Evolutionary conservation across 2,113 vertebrate genomes (phyloP).

Genomic region (Pteruthius melanotis): DNA sequence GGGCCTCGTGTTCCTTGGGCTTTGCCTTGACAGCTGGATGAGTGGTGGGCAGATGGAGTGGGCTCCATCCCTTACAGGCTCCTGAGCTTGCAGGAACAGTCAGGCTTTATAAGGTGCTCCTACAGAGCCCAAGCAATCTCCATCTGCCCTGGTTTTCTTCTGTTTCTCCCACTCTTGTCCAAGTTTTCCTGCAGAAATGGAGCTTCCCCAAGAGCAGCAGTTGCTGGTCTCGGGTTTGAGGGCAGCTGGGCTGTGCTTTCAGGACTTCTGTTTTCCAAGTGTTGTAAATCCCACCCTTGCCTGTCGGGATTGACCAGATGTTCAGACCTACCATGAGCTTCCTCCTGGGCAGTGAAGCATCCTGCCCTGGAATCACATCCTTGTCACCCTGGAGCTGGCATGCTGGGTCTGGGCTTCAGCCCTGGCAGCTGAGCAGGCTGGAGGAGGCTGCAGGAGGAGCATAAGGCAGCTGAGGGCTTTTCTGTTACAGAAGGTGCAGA

Average conservation of each 20-base stretch:
- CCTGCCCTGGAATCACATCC: background rate
- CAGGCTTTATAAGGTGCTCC: background rate
- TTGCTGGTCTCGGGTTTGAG: accelerated
- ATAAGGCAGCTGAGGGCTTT: background rate
- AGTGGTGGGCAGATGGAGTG: background rate
- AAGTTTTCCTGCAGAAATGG: background rate
- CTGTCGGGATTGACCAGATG: background rate
- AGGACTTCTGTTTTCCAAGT: background rate
- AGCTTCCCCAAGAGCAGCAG: background rate
- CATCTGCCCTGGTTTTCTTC: background rate
- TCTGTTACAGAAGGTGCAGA: background rate
- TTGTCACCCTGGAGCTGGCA: background rate
- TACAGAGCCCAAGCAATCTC: background rate
- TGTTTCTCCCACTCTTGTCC: background rate
- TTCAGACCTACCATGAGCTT: background rate
- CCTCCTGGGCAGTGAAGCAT: background rate
- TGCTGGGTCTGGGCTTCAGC: background rate
- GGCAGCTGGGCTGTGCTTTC: background rate
- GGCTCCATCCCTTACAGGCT: background rate
- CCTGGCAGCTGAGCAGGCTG: background rate
- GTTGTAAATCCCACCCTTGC: background rate
- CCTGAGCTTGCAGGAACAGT: background rate
- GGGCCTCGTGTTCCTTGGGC: background rate
- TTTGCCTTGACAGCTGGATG: background rate
- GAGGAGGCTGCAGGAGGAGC: background rate